Evolutionary conservation across 2,797 vertebrate species (phyloP).

Genomic region (Myioborus miniatus): DNA sequence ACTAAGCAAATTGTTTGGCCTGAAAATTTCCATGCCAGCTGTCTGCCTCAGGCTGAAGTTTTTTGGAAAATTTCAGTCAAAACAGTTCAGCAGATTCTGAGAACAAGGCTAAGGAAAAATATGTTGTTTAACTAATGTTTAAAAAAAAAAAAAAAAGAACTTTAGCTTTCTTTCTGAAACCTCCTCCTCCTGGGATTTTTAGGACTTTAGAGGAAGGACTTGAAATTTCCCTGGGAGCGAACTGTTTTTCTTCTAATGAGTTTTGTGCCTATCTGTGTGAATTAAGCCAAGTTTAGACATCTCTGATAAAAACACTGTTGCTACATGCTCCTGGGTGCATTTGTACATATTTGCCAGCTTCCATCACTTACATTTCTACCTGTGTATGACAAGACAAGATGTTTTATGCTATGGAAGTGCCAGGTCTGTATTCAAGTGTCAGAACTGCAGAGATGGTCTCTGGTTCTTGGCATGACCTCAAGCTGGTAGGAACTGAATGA

Average conservation of each 20-base stretch:
- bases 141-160: background rate
- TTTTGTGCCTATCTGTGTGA: background rate
- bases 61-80: constrained; percentile 63
- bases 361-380: background rate
- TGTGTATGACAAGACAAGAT: background rate
- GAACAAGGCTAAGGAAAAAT: constrained; percentile 57
- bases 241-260: background rate
- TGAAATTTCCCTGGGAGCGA: constrained; percentile 11
- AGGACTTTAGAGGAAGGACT: constrained; percentile 9
- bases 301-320: background rate
- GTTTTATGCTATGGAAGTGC: background rate
- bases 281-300: background rate
- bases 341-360: background rate
- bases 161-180: constrained; percentile 20
- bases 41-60: constrained; percentile 60
- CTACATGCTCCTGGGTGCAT: background rate
- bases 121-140: constrained; percentile 23
- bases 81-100: constrained; percentile 61
- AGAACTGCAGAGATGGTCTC: background rate
- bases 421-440: background rate
- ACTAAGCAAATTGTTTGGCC: constrained; percentile 66
- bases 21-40: constrained; percentile 67
- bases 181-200: background rate
- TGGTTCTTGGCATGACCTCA: background rate
- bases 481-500: background rate